Evolutionary conservation across 2,797 vertebrate species (phyloP).

Genomic region (Alauda arvensis): DNA sequence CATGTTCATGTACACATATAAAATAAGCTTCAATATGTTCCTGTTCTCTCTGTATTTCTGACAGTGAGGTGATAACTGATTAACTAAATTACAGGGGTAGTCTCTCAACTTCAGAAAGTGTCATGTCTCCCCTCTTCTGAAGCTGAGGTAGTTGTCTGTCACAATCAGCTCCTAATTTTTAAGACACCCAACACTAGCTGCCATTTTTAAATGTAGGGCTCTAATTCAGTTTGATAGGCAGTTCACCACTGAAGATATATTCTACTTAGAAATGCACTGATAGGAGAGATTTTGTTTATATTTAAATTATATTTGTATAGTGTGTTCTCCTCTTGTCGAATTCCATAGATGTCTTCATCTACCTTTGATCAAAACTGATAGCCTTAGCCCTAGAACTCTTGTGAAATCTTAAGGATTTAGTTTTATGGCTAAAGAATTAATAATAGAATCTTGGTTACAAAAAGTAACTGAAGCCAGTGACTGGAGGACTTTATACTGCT

Average conservation of each 20-base stretch:
- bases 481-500: background rate
- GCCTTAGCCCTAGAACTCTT: background rate
- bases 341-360: background rate
- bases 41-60: background rate
- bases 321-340: background rate
- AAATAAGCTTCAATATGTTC: background rate
- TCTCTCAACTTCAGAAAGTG: background rate
- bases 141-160: background rate
- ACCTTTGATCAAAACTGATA: background rate
- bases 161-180: background rate
- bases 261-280: background rate
- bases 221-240: background rate
- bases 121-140: background rate
- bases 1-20: background rate
- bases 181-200: background rate
- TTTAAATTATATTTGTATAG: background rate
- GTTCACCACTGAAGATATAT: background rate
- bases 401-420: conserved; percentile 11
- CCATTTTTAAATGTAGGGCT: background rate
- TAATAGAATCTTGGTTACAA: background rate
- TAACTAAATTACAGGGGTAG: background rate
- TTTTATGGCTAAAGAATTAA: conserved; percentile 13
- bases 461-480: background rate
- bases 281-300: background rate
- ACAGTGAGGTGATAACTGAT: background rate